These are phyloP conservation scores for Ptilorrhoa leucosticta DNA, from an alignment of 2,113 vertebrate genomes.

Conservation along the genomic window DNA sequence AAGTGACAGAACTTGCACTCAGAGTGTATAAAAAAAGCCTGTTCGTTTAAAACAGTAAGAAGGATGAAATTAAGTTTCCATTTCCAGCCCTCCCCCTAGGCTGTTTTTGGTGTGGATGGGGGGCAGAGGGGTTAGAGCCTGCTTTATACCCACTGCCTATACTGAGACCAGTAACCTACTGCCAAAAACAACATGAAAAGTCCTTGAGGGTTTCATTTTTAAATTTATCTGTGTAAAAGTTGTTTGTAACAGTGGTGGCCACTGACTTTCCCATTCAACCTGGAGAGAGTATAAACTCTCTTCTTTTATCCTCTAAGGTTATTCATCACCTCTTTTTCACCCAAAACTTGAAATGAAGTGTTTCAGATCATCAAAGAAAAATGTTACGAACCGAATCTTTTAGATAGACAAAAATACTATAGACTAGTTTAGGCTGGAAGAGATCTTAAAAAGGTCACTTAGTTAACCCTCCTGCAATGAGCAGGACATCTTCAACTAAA, in stretches of 20 bases:
- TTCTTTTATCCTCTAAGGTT: neutral
- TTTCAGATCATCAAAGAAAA: neutral
- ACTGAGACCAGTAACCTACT: neutral
- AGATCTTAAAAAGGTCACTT: neutral
- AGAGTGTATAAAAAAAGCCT: neutral
- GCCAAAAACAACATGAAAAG: neutral
- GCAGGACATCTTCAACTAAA: neutral
- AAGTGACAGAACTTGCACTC: neutral
- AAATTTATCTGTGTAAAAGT: neutral
- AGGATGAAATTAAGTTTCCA: neutral
- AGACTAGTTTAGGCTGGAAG: neutral
- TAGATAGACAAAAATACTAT: neutral
- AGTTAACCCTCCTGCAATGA: fast-evolving
- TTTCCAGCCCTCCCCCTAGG: neutral
- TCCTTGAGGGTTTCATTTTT: neutral
- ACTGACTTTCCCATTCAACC: neutral
- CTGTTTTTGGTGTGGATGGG: fast-evolving
- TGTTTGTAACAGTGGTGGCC: neutral
- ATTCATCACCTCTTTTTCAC: neutral
- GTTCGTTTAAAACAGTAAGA: neutral
- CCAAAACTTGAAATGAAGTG: neutral
- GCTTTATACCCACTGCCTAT: neutral
- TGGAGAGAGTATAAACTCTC: neutral
- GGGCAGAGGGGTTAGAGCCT: neutral
- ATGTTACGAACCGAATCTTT: neutral